phyloP scores from a whole-genome alignment of 2,113 vertebrate genomes.

The human (Homo sapiens) region GRCh38 chr5:60209501-60210000 shows the following conservation, averaged over 20 bases:
- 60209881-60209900: slow-evolving; percentile 72
- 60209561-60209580: background rate
- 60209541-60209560: background rate
- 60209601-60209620: background rate
- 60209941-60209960: slow-evolving; percentile 57
- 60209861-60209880: slow-evolving; percentile 56
- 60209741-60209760: background rate
- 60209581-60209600: background rate
- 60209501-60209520: background rate
- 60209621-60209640: background rate
- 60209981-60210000: slow-evolving; percentile 8
- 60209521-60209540: background rate
- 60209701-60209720: too few species aligned
- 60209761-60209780: background rate
- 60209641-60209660: background rate
- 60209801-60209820: slow-evolving; percentile 62
- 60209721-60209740: background rate
- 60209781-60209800: background rate
- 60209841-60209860: slow-evolving; percentile 64
- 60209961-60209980: slow-evolving; percentile 57
- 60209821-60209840: slow-evolving; percentile 65
- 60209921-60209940: slow-evolving; percentile 66
- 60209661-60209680: background rate
- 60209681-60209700: background rate
- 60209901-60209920: slow-evolving; percentile 59